Evolutionary conservation across 2,888 invertebrate species (phyloP), one percentile per base, ranked within the genome.

Genomic region (Ornithoptera priamus): DNA sequence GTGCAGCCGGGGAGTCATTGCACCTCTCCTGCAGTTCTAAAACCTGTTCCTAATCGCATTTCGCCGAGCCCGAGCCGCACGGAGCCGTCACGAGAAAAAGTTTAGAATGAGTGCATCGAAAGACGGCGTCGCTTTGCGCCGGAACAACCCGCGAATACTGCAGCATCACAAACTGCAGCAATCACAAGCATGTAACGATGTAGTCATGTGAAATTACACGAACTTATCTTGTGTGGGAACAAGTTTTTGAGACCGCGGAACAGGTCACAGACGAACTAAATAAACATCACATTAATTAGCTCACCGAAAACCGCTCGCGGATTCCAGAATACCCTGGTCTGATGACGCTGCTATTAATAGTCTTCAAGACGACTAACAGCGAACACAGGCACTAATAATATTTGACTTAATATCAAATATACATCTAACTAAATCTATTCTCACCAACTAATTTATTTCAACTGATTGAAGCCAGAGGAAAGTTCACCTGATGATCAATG

Each of bases 41-140:
- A 82, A 91, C 91, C 88, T 89, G 91, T 91, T 90, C 74, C 90
- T 91, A 91, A 91, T 90, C 88, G 90, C 76, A 78, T 81, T 84
- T 83, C 81, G 85, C 86, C 83, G 82, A 78, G 79, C 81, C 85
- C 88, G 84, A 72, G 79, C 75, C 74, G 75, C 72, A 8, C 59
- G 72, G 78, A 72, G 76, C 76, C 77, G 78, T 75, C 75, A 30
- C 30, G 78, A 81, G 85, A 88, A 90, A 89, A 90, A 89, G 80
- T 89, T 39, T 86, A 83, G 85, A 87, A 86, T 86, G 85, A 85
- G 81, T 86, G 82, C 64, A 68, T 53, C 57, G 59, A 12, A 57
- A 30, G 53, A 53, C n/a, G 18, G 18, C 53, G n/a, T 17, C 53
- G 17, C 53, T 18, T 12, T 15, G 18, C 53, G 53, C 17, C 17